phyloP scores from a whole-genome alignment of 2,797 vertebrate species.

The Phrynocephalus vlangalii region DNA sequence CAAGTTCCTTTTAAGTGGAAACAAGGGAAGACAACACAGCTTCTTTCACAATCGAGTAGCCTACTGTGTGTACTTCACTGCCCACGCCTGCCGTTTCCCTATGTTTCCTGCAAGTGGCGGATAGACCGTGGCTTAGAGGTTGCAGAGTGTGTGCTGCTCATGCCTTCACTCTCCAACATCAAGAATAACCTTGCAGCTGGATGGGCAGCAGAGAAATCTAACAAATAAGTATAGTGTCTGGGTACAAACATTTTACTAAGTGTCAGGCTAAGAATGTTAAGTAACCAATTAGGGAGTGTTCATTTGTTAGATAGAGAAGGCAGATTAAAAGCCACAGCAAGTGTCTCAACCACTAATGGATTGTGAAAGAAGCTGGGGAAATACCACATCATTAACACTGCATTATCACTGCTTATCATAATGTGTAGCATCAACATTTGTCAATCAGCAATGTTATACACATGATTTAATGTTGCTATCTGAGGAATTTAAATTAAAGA shows the following conservation, averaged over 20 bases:
- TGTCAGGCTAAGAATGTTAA: slow-evolving; percentile 4
- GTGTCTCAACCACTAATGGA: slow-evolving; percentile 18
- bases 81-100: background rate
- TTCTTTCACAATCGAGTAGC: background rate
- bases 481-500: background rate
- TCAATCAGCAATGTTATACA: background rate
- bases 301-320: slow-evolving; percentile 13
- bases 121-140: background rate
- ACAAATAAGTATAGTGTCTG: too few species aligned
- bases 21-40: background rate
- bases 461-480: background rate
- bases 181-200: too few species aligned
- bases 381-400: background rate
- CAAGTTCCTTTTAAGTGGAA: background rate
- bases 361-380: slow-evolving; percentile 16
- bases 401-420: fast-evolving
- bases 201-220: too few species aligned
- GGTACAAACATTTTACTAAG: background rate
- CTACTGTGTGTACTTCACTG: background rate
- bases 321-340: slow-evolving; percentile 40
- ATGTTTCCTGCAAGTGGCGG: background rate
- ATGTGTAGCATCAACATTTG: background rate
- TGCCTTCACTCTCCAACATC: background rate
- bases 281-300: background rate
- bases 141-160: background rate